Evolutionary conservation across 2,113 vertebrate species (phyloP).

Genomic region (Albula goreensis): DNA sequence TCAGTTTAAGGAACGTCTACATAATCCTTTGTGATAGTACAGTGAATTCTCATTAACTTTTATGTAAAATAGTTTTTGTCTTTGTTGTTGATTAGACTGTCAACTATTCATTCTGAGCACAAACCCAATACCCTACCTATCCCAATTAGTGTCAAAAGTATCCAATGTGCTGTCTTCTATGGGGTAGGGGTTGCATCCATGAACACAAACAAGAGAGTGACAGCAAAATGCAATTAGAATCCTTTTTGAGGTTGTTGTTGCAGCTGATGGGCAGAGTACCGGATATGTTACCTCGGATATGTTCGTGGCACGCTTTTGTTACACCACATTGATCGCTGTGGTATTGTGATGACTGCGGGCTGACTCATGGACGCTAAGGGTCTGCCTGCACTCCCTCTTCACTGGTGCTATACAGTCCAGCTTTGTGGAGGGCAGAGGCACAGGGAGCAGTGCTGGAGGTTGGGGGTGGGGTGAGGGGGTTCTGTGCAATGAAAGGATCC

Average conservation of each 20-base stretch:
- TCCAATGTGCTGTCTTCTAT: neutral
- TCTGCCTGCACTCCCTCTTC: no score
- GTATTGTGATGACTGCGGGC: no score
- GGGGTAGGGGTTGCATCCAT: neutral
- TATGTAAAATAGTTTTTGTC: neutral
- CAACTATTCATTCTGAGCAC: neutral
- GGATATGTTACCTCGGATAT: no score
- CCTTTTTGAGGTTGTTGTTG: neutral
- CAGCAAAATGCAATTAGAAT: neutral
- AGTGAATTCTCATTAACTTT: neutral
- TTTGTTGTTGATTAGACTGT: neutral
- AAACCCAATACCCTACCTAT: neutral
- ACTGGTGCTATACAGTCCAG: no score
- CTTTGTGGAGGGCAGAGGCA: no score
- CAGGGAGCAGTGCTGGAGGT: neutral
- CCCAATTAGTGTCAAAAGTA: neutral
- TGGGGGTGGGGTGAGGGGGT: neutral
- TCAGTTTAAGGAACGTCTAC: neutral
- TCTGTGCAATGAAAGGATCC: neutral
- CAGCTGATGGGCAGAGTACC: no score
- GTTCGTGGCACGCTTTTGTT: neutral
- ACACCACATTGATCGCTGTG: no score
- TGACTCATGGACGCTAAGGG: no score
- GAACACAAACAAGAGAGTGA: neutral
- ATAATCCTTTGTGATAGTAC: neutral